A percentile compares a stretch with the other conserved stretches of the same genome.
Conservation (phyloP, 2,797 vertebrate genomes). For the Yasuhikotakia modesta region DNA sequence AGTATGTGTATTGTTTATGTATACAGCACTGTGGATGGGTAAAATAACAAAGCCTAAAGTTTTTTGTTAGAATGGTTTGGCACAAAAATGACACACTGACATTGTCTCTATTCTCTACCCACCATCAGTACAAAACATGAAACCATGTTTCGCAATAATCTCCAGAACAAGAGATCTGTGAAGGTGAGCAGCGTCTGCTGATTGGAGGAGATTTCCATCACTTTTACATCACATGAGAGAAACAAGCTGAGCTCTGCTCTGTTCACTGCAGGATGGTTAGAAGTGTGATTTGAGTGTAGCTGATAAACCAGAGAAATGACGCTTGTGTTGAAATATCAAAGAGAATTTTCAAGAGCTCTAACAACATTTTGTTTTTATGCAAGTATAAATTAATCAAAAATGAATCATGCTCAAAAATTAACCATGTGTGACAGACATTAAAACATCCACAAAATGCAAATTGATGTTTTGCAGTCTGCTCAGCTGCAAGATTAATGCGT, state of each 20-base stretch:
- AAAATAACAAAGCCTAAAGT: too few relatives aligned
- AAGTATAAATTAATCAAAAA: constrained; percentile 16
- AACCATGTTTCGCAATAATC: too few relatives aligned
- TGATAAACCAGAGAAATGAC: constrained; percentile 2
- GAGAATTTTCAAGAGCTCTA: neutral
- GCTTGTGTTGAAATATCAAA: neutral
- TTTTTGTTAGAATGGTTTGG: too few relatives aligned
- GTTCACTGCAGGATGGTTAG: neutral
- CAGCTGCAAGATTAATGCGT: constrained; percentile 1
- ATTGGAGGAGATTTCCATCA: too few relatives aligned
- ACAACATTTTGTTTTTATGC: constrained; percentile 8
- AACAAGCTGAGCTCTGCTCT: neutral
- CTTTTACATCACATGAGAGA: neutral
- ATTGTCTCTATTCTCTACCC: too few relatives aligned
- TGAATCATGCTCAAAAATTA: constrained; percentile 28
- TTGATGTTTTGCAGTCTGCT: neutral
- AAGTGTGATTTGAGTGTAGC: neutral
- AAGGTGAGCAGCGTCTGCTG: too few relatives aligned
- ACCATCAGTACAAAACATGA: too few relatives aligned
- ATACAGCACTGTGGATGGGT: too few relatives aligned
- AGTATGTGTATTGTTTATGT: too few relatives aligned
- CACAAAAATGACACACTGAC: too few relatives aligned
- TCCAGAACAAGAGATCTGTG: too few relatives aligned
- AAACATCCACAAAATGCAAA: constrained; percentile 22
- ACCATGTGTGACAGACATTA: constrained; percentile 17